A percentile compares a stretch with the other conserved stretches of the same genome.
These are phyloP conservation scores for Notothenia rossii DNA, from an alignment of 2,113 vertebrate species.

Conservation along the genomic window DNA sequence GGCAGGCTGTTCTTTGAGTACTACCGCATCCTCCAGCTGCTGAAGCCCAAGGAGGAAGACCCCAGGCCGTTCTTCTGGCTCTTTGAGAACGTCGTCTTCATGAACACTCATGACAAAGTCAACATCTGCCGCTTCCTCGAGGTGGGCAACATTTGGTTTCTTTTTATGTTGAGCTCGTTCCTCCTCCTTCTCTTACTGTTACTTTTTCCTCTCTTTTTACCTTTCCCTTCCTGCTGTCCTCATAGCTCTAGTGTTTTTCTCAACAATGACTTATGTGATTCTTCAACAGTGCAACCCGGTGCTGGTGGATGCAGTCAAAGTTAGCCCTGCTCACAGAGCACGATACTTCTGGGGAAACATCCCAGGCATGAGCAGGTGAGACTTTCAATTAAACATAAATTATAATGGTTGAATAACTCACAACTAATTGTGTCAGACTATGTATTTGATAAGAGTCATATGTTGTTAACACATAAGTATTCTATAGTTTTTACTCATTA, in stretches of 20 bases:
- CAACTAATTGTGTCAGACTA: not conserved
- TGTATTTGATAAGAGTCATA: not conserved
- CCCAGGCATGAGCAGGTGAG: slow-evolving; percentile 94
- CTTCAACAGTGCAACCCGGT: slow-evolving; percentile 92
- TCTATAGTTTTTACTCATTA: not conserved
- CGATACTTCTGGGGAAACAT: slow-evolving; percentile 97
- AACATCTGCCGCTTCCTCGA: slow-evolving; percentile 95
- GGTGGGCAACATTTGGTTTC: slow-evolving; percentile 71
- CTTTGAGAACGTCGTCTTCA: slow-evolving; percentile 95
- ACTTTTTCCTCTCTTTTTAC: not conserved
- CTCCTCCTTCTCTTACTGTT: too few species aligned
- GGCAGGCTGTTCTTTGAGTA: slow-evolving; percentile 95
- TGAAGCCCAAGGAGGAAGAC: slow-evolving; percentile 90
- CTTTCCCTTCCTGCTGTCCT: too few species aligned
- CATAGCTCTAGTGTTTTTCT: too few species aligned
- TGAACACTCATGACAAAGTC: slow-evolving; percentile 90
- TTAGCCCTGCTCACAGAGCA: slow-evolving; percentile 91
- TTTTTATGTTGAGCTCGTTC: not conserved
- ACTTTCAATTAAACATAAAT: not conserved
- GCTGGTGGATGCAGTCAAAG: slow-evolving; percentile 92
- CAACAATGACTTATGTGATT: not conserved
- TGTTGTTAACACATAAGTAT: not conserved
- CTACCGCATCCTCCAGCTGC: slow-evolving; percentile 90
- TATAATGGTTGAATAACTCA: not conserved
- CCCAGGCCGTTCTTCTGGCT: slow-evolving; percentile 95